These are phyloP conservation scores for Mormyrus proboscirostris DNA, from an alignment of 2,797 vertebrate species.

Conservation along the genomic window DNA sequence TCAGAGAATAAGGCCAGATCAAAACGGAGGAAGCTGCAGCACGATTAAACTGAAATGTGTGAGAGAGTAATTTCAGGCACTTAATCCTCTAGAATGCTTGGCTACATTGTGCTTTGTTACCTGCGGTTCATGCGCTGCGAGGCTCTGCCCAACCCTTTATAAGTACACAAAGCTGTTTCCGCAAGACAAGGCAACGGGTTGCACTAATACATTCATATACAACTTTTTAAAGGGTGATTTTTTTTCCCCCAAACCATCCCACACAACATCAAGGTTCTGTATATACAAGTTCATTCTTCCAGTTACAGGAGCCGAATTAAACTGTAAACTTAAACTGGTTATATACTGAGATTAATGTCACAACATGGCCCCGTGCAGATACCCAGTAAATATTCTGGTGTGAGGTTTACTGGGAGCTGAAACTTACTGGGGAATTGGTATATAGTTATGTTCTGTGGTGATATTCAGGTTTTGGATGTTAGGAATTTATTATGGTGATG, in stretches of 20 bases:
- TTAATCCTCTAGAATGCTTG: conserved; percentile 66
- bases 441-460: not conserved
- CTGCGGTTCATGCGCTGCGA: conserved; percentile 49
- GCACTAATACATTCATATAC: conserved; percentile 52
- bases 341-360: not conserved
- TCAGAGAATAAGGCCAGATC: not conserved
- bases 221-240: conserved; percentile 65
- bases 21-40: not conserved
- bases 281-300: conserved; percentile 45
- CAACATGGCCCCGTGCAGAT: not conserved
- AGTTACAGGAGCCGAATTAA: not conserved
- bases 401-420: not conserved
- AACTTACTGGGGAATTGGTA: not conserved
- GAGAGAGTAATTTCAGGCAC: conserved; percentile 65
- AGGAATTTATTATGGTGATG: not conserved
- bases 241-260: conserved; percentile 39
- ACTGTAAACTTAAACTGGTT: not conserved
- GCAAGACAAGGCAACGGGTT: conserved; percentile 48
- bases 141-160: conserved; percentile 36
- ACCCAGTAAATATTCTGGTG: not conserved
- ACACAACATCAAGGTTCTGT: conserved; percentile 49
- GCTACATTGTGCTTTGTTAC: conserved; percentile 62
- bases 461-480: not conserved
- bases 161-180: conserved; percentile 39
- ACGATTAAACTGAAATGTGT: conserved; percentile 11